Evolutionary conservation across 2,113 vertebrate species (phyloP), one percentile per base, ranked within the genome.

Genomic region (Perca flavescens): DNA sequence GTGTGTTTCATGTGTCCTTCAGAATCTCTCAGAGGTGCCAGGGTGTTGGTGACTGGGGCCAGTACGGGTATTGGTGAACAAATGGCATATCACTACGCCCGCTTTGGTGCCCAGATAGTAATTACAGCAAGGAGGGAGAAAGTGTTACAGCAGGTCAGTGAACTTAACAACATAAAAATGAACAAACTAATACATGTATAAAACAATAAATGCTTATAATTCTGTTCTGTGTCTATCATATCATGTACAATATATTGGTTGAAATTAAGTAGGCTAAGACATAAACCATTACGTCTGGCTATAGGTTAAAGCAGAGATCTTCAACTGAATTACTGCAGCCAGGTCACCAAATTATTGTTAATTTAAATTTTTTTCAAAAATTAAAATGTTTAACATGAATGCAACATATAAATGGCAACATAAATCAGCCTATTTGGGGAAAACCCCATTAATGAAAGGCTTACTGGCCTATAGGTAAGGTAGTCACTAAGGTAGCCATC

Each of bases 11-110:
- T 69, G 31, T 34, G 0, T 68, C n/a, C 57, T 36, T 22, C 86
- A 97, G 97, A 95, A 46, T 93, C 91, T 43, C 92, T 98, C 71
- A 92, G 88, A 67, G 96, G 96, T 9, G 94, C 95, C 62, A 92
- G 93, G 0, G 95, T 97, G 2, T 86, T 97, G 28, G 92, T 97
- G 89, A 97, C 96, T 0, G 96, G 97, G 36, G 96, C 96, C 87
- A 98, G 96, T 46, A 93, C 93, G 9, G 97, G 97, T 1, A 96
- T 98, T 3, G 96, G 97, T 2, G 96, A 97, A 84, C 96, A 98
- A 92, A 92, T 97, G 79, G 97, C 96, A 0, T 97, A 97, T 83
- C 96, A 96, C 66, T 97, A 96, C 6, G 95, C 96, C 11, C 89
- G 90, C 4, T 95, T 96, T 53, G 96, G 97, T 36, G 95, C 96